phyloP scores from a whole-genome alignment of 2,113 vertebrate genomes.

The Nerophis ophidion region DNA sequence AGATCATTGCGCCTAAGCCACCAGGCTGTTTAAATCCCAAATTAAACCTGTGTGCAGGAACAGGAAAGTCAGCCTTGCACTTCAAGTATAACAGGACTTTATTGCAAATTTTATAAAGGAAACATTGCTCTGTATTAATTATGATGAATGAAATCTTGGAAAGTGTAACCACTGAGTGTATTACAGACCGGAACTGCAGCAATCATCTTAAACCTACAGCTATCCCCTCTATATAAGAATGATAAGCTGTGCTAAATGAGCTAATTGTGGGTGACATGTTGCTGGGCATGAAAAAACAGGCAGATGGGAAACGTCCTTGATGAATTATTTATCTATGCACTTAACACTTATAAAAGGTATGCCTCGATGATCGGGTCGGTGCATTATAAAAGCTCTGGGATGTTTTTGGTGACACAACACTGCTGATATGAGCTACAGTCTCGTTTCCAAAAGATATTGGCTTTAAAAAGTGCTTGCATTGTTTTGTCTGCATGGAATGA shows the following conservation, averaged over 20 bases:
- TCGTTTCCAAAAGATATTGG: slow-evolving; percentile 29
- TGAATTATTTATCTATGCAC: slow-evolving; percentile 70
- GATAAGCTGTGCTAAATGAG: slow-evolving; percentile 11
- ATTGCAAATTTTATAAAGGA: neutral
- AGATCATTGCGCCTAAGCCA: neutral
- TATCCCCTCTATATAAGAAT: neutral
- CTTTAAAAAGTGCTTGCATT: slow-evolving; percentile 21
- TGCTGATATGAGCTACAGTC: slow-evolving; percentile 19
- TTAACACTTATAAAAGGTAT: slow-evolving; percentile 41
- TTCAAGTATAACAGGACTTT: neutral
- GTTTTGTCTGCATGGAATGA: slow-evolving; percentile 11
- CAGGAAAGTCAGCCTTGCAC: neutral
- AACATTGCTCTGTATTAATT: neutral
- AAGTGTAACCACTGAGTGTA: neutral
- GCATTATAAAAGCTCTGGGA: slow-evolving; percentile 31
- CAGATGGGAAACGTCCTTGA: slow-evolving; percentile 39
- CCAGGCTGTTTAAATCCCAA: neutral
- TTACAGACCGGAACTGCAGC: neutral
- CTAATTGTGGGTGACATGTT: slow-evolving; percentile 32
- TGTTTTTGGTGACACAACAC: slow-evolving; percentile 16
- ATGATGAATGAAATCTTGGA: neutral
- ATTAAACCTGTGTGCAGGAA: neutral
- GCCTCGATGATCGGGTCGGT: slow-evolving; percentile 38
- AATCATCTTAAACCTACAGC: slow-evolving; percentile 5
- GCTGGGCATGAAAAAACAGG: slow-evolving; percentile 36